phyloP scores from a whole-genome alignment of 2,888 invertebrate genomes.

The Toxonevra muliebris region DNA sequence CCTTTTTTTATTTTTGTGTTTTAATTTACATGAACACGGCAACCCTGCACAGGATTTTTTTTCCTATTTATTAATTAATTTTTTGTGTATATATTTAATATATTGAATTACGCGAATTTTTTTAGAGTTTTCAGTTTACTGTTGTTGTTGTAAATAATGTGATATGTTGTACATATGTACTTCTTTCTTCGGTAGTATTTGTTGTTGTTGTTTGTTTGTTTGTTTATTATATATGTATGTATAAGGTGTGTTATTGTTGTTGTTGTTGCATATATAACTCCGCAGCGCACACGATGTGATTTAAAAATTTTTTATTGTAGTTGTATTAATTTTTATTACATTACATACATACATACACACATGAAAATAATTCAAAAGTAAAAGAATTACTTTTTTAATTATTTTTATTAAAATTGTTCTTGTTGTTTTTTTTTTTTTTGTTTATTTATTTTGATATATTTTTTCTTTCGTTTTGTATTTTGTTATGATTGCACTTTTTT shows the following conservation, averaged over 20 bases:
- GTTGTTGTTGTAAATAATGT: slow-evolving; percentile 10
- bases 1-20: slow-evolving; percentile 13
- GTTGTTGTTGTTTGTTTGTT: slow-evolving; percentile 12
- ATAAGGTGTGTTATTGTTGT: slow-evolving; percentile 29
- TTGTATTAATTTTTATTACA: slow-evolving; percentile 26
- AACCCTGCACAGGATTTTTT: background rate
- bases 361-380: slow-evolving; percentile 56
- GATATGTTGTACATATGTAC: slow-evolving; percentile 30
- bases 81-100: slow-evolving; percentile 4
- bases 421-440: slow-evolving; percentile 21
- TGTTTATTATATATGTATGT: slow-evolving; percentile 43
- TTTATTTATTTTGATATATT: slow-evolving; percentile 19
- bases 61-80: background rate
- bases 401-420: slow-evolving; percentile 33
- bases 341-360: no score
- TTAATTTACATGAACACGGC: slow-evolving; percentile 7
- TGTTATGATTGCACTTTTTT: slow-evolving; percentile 39
- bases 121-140: background rate
- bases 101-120: background rate
- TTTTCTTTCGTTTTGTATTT: slow-evolving; percentile 22
- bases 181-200: slow-evolving; percentile 27
- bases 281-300: no score
- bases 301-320: background rate
- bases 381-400: slow-evolving; percentile 54
- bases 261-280: slow-evolving; percentile 34